Evolutionary conservation across 2,797 vertebrate species (phyloP).

Genomic region (Gephyroberyx darwinii): DNA sequence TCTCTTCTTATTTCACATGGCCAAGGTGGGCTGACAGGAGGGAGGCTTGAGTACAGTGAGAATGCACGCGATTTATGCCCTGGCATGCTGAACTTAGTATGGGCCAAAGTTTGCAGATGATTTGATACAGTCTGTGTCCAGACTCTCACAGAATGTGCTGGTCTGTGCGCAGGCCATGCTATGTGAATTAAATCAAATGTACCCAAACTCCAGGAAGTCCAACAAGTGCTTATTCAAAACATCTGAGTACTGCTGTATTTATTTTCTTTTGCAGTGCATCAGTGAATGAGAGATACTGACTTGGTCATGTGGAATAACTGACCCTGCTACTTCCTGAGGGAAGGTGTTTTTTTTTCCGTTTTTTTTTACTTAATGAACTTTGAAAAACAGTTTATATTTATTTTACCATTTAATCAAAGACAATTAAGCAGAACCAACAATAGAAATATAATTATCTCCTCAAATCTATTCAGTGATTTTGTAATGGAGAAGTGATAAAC

Average conservation of each 20-base stretch:
- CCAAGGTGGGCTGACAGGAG: conserved; percentile 55
- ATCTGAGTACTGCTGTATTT: conserved; percentile 17
- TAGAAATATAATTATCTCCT: neutral
- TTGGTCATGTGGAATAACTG: conserved; percentile 56
- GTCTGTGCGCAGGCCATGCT: conserved; percentile 45
- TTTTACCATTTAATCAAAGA: conserved; percentile 36
- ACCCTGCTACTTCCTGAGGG: conserved; percentile 53
- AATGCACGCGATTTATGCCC: conserved; percentile 68
- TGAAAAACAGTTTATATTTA: conserved; percentile 43
- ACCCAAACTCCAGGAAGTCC: conserved; percentile 43
- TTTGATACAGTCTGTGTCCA: conserved; percentile 55
- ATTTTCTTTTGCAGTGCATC: conserved; percentile 25
- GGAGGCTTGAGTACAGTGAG: conserved; percentile 55
- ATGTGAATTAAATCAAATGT: conserved; percentile 49
- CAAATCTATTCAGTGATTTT: no score
- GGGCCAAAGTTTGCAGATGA: conserved; percentile 66
- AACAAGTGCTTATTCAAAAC: conserved; percentile 35
- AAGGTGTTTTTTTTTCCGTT: no score
- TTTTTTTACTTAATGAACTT: conserved; percentile 63
- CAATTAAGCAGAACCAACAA: conserved; percentile 46
- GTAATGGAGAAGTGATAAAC: no score
- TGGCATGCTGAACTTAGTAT: conserved; percentile 57
- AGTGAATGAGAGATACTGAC: conserved; percentile 46
- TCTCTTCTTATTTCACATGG: conserved; percentile 40
- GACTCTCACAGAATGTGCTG: conserved; percentile 49